These are phyloP conservation scores for Liodrosophila aerea DNA, from an alignment of 2,888 invertebrate genomes.

Conservation along the genomic window DNA sequence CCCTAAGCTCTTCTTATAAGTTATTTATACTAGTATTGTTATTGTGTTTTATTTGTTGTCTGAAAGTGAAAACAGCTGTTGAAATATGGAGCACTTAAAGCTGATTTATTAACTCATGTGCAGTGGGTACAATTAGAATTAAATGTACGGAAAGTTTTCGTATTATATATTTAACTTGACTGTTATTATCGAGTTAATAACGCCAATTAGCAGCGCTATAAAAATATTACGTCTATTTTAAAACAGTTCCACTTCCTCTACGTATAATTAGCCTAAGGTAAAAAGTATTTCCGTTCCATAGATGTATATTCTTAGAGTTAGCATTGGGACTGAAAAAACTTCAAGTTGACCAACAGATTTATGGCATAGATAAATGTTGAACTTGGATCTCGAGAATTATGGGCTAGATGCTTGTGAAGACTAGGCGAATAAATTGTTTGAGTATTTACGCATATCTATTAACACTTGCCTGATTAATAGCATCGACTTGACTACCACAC, in stretches of 20 bases:
- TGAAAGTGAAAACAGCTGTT: not conserved
- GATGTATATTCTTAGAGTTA: too few relatives aligned
- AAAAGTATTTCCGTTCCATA: not conserved
- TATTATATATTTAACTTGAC: not conserved
- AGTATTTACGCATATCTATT: slow-evolving; percentile 35
- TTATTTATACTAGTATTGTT: not conserved
- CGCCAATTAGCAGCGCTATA: not conserved
- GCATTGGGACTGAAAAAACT: not conserved
- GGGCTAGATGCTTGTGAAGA: not conserved
- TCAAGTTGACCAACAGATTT: too few relatives aligned
- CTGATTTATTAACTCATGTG: not conserved
- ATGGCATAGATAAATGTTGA: too few relatives aligned
- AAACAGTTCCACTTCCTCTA: not conserved
- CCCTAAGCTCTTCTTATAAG: too few relatives aligned
- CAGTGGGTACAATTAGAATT: too few relatives aligned
- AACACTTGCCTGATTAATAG: slow-evolving; percentile 49
- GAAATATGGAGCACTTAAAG: not conserved
- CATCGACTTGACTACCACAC: slow-evolving; percentile 14
- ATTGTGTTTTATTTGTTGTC: too few relatives aligned
- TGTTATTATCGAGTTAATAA: not conserved
- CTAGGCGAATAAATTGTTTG: not conserved
- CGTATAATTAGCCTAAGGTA: not conserved
- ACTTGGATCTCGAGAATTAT: not conserved
- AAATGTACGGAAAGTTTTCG: not conserved
- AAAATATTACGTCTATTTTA: slow-evolving; percentile 1